Evolutionary conservation across 2,797 vertebrate species (phyloP).

Genomic region (Austrolebias charrua): DNA sequence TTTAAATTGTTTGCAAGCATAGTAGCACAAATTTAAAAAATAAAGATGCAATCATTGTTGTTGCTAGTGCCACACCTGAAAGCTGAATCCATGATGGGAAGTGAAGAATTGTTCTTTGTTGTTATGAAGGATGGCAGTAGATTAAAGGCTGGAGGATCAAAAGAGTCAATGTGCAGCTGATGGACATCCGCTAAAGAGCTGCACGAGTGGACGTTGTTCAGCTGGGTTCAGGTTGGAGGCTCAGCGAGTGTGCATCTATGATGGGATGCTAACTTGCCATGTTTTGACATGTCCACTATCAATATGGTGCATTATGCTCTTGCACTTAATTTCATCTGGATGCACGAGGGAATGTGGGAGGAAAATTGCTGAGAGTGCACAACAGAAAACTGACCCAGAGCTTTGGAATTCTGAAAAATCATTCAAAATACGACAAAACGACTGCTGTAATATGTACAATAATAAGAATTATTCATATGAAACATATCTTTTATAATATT

Average conservation of each 20-base stretch:
- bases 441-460: background rate
- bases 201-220: constrained; percentile 53
- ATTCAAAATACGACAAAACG: background rate
- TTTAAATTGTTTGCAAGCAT: no score
- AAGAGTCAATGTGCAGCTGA: constrained; percentile 51
- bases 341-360: constrained; percentile 28
- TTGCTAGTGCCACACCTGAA: no score
- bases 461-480: background rate
- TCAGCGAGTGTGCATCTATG: constrained; percentile 42
- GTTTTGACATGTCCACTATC: constrained; percentile 61
- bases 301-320: constrained; percentile 60
- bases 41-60: no score
- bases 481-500: no score
- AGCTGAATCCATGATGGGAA: background rate
- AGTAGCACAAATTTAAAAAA: no score
- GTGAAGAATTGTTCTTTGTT: background rate
- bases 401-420: background rate
- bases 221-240: constrained; percentile 42
- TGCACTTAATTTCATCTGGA: constrained; percentile 55
- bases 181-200: constrained; percentile 46
- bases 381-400: constrained; percentile 22
- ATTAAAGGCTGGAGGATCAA: constrained; percentile 28
- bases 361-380: constrained; percentile 43
- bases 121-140: background rate
- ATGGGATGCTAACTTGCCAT: constrained; percentile 54